These are phyloP conservation scores for Eulemur rubriventer DNA, from an alignment of 2,797 vertebrate species.

Conservation along the genomic window DNA sequence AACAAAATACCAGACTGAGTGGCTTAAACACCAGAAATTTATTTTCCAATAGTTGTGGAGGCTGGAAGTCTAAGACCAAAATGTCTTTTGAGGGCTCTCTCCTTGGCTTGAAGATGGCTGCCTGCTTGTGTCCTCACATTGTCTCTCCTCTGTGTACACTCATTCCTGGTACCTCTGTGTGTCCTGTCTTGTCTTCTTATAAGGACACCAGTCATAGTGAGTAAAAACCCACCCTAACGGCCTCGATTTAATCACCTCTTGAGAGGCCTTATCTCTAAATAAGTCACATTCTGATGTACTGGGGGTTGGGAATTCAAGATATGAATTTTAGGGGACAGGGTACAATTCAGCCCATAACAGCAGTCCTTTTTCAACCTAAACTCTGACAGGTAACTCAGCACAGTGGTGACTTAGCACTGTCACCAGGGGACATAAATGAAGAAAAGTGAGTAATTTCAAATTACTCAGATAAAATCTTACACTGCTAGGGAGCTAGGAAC, in stretches of 20 bases:
- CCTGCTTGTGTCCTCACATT: not conserved
- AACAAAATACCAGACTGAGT: not conserved
- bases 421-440: not conserved
- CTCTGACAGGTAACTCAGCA: not conserved
- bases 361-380: not conserved
- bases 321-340: not conserved
- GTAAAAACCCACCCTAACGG: not conserved
- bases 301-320: not conserved
- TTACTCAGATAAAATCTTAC: not conserved
- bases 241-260: not conserved
- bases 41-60: not conserved
- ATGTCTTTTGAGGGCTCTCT: not conserved
- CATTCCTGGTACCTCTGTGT: not conserved
- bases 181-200: not conserved
- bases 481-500: not conserved
- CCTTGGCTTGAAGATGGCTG: not conserved
- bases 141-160: not conserved
- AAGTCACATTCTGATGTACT: not conserved
- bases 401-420: not conserved
- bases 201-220: not conserved
- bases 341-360: not conserved
- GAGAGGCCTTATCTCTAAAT: too few relatives aligned
- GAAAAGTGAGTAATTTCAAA: conserved; percentile 26
- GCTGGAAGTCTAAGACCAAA: not conserved
- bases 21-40: not conserved